These are phyloP conservation scores for Pteropus rufus DNA, from an alignment of 2,797 vertebrate species.

Conservation along the genomic window DNA sequence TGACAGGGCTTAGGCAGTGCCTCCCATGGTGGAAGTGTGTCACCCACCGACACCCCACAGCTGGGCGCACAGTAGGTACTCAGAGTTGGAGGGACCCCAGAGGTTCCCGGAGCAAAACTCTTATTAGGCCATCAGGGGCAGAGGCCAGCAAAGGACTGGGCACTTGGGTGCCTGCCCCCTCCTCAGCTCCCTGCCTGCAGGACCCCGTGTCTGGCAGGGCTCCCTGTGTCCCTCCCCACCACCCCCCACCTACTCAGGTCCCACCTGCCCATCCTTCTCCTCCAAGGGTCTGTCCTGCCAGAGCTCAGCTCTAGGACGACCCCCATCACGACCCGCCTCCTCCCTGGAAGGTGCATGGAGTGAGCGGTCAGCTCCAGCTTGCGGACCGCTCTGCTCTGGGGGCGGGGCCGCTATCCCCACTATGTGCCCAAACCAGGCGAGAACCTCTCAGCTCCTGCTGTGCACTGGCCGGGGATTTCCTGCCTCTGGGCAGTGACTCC, in stretches of 20 bases:
- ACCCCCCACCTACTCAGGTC: not conserved
- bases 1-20: not conserved
- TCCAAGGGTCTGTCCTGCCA: too few relatives aligned
- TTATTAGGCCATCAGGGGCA: fast-evolving
- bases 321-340: fast-evolving
- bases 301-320: not conserved
- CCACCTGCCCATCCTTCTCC: not conserved
- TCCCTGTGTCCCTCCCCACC: not conserved
- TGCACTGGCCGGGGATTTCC: too few relatives aligned
- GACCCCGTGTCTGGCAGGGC: not conserved
- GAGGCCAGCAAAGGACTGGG: too few relatives aligned
- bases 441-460: not conserved
- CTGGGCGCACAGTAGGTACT: not conserved
- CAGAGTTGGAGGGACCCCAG: not conserved
- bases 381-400: not conserved
- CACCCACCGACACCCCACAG: fast-evolving
- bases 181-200: not conserved
- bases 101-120: not conserved
- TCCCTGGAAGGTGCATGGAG: not conserved
- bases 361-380: not conserved
- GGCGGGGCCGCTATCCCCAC: fast-evolving
- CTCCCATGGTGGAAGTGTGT: fast-evolving
- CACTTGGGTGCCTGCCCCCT: not conserved
- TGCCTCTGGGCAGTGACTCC: fast-evolving
- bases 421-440: fast-evolving